phyloP scores from a whole-genome alignment of 2,888 invertebrate species.

The Noctua comes region DNA sequence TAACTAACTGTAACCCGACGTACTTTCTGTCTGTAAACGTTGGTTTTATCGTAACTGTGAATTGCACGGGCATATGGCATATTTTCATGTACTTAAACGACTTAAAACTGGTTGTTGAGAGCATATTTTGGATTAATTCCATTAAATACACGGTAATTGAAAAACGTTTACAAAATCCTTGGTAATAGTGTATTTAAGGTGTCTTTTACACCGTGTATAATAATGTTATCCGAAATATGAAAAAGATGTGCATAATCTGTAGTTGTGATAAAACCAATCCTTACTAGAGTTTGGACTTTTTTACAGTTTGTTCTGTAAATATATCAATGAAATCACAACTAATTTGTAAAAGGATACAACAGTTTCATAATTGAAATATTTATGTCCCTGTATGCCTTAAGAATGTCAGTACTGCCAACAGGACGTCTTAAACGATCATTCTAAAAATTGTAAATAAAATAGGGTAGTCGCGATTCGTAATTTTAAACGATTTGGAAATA shows the following conservation, averaged over 20 bases:
- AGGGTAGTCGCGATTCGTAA: constrained; percentile 53
- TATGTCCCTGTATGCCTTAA: constrained; percentile 13
- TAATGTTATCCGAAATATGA: not conserved
- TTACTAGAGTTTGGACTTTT: constrained; percentile 12
- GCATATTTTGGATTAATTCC: not conserved
- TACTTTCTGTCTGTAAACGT: constrained; percentile 1
- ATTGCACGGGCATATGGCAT: not conserved
- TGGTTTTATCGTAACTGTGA: constrained; percentile 11
- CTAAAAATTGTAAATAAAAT: constrained; percentile 65
- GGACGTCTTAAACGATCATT: constrained; percentile 45
- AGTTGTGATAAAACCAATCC: constrained; percentile 16
- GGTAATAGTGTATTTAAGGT: not conserved
- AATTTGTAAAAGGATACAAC: constrained; percentile 41
- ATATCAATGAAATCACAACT: constrained; percentile 24
- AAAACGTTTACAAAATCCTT: not conserved
- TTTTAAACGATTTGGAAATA: constrained; percentile 44
- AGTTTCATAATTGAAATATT: constrained; percentile 30
- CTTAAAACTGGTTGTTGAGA: not conserved
- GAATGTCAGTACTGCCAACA: constrained; percentile 59
- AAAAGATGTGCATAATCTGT: not conserved
- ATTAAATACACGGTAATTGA: not conserved
- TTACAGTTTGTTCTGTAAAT: constrained; percentile 51
- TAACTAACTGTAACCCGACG: not conserved
- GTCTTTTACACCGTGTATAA: not conserved
- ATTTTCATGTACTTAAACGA: not conserved